Evolutionary conservation across 2,113 vertebrate genomes (phyloP).

Genomic region (Anguilla japonica): DNA sequence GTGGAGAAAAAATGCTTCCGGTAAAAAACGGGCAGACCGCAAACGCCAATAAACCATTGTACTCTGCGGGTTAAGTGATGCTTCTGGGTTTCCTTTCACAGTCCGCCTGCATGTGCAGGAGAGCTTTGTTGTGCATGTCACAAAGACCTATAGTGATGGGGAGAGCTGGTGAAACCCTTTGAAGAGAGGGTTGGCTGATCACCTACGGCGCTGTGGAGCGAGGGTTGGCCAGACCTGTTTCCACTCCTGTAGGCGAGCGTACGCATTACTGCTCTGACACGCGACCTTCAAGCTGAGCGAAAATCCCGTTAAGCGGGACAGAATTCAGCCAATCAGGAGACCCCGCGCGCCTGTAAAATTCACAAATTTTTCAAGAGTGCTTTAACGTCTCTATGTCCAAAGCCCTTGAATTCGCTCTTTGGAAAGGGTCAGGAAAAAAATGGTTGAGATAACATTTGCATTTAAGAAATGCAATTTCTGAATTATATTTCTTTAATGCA

Average conservation of each 20-base stretch:
- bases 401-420: neutral
- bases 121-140: neutral
- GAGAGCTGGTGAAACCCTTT: neutral
- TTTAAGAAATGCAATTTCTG: neutral
- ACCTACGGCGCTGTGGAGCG: neutral
- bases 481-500: neutral
- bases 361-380: neutral
- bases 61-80: neutral
- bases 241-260: no score
- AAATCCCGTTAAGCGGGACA: neutral
- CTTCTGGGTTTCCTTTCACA: neutral
- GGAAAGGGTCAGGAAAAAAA: neutral
- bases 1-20: neutral
- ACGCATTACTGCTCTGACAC: neutral
- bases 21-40: neutral
- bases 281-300: neutral
- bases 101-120: neutral
- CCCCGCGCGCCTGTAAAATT: neutral
- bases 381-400: no score
- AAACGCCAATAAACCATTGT: neutral
- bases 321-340: neutral
- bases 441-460: neutral
- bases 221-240: neutral
- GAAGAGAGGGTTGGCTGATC: constrained; percentile 10
- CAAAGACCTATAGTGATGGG: neutral